Percentiles rank a stretch among this genome's conserved stretches.
These are phyloP conservation scores for Scaptomyza montana DNA, from an alignment of 1,140 invertebrate genomes.

Conservation along the genomic window DNA sequence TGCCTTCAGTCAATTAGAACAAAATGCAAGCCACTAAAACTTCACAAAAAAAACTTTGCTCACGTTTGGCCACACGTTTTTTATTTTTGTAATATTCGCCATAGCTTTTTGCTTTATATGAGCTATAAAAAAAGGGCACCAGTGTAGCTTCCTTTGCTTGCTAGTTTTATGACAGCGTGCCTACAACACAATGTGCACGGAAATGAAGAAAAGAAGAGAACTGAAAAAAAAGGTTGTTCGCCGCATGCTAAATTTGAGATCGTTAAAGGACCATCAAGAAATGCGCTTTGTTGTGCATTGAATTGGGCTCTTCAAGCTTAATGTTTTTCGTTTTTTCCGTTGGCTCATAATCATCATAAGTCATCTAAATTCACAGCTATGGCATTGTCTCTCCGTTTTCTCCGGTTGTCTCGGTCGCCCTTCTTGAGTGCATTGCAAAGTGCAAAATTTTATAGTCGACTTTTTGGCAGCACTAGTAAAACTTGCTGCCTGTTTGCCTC, in stretches of 20 bases:
- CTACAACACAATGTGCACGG: constrained; percentile 14
- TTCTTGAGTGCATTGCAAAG: constrained; percentile 35
- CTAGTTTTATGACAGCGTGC: constrained; percentile 32
- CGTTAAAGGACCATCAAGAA: constrained; percentile 46
- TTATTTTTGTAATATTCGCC: constrained; percentile 26
- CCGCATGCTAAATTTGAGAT: constrained; percentile 51
- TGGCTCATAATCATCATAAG: constrained; percentile 49
- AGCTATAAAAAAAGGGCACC: constrained; percentile 37
- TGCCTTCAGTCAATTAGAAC: constrained; percentile 45
- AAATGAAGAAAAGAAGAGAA: not conserved
- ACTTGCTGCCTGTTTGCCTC: constrained; percentile 11
- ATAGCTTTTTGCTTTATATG: constrained; percentile 47
- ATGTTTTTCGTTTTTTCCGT: not conserved
- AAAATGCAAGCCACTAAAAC: constrained; percentile 42
- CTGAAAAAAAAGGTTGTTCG: not conserved
- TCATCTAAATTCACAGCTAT: constrained; percentile 64
- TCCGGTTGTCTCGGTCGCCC: not conserved
- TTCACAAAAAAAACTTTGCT: constrained; percentile 13
- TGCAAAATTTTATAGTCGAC: constrained; percentile 37
- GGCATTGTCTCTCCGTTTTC: constrained; percentile 12
- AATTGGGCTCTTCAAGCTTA: constrained; percentile 24
- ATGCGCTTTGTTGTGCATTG: constrained; percentile 47
- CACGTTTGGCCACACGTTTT: constrained; percentile 4
- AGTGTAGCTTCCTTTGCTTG: constrained; percentile 10
- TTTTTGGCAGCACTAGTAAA: constrained; percentile 34